A percentile compares a stretch with the other conserved stretches of the same genome.
Evolutionary conservation across 2,113 vertebrate genomes (phyloP).

Genomic region (Cyanistes caeruleus): DNA sequence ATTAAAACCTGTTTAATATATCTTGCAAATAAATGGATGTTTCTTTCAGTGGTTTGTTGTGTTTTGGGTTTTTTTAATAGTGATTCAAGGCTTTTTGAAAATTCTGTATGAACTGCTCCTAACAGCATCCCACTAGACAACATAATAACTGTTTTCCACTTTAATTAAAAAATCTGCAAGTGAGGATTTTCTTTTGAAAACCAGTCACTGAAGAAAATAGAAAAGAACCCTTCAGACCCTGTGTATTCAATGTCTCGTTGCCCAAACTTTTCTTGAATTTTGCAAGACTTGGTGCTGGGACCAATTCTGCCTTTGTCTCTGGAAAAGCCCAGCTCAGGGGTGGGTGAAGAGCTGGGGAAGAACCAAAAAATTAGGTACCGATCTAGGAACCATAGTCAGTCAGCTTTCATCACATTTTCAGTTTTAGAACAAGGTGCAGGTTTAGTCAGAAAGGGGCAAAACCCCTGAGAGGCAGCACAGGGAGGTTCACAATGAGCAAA

Average conservation of each 20-base stretch:
- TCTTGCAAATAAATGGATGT: neutral
- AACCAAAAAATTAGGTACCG: neutral
- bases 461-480: fast-evolving
- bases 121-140: neutral
- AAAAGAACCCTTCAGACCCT: neutral
- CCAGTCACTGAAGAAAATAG: neutral
- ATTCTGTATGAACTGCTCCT: neutral
- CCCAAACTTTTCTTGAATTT: neutral
- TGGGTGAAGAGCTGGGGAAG: neutral
- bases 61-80: neutral
- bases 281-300: neutral
- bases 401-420: neutral
- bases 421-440: neutral
- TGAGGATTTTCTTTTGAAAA: neutral
- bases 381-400: neutral
- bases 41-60: neutral
- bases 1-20: neutral
- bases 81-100: neutral
- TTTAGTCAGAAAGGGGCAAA: neutral
- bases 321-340: neutral
- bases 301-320: neutral
- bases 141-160: neutral
- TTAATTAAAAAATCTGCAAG: neutral
- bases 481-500: neutral
- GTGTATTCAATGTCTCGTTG: neutral